Base-by-base conservation (phyloP, 2,888 invertebrate genomes). In the Trisateles emortualis region DNA sequence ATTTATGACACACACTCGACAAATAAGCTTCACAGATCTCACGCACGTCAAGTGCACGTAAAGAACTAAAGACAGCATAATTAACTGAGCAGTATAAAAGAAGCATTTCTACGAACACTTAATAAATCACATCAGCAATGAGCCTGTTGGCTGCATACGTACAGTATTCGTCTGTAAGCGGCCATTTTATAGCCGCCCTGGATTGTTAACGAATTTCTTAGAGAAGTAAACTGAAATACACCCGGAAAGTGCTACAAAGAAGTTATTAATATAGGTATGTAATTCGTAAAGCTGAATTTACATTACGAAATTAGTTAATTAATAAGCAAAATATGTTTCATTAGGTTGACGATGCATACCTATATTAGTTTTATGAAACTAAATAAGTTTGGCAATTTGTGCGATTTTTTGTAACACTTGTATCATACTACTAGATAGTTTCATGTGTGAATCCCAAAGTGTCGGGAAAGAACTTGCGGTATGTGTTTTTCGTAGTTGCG, bases 231-330 rank as follows among this genome's bases (percentile, higher is more conserved):
- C 56, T 56, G 29, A 57, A 64, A 64, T 51, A 64, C 54, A 64
- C 56, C 56, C 48, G 33, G 72, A 68, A 69, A 69, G 40, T 22
- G 61, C 51, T 47, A 51, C 68, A 64, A 68, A 64, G 40, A 46
- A 47, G 26, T 61, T 48, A 64, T n/a, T n/a, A n/a, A n/a, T n/a
- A n/a, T 64, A 68, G 19, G 8, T 50, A 64, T 41, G 48, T 59
- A 52, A 59, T 51, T 54, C 58, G 56, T 59, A 58, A 70, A 59
- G n/a, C n/a, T n/a, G n/a, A n/a, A n/a, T n/a, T n/a, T n/a, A n/a
- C n/a, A n/a, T n/a, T n/a, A n/a, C n/a, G n/a, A n/a, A n/a, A n/a
- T n/a, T n/a, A n/a, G n/a, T n/a, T n/a, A n/a, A n/a, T n/a, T n/a
- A n/a, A n/a, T n/a, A n/a, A n/a, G n/a, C n/a, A n/a, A n/a, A n/a